Evolutionary conservation across 2,888 invertebrate genomes (phyloP).

Genomic region (Dromius quadrimaculatus): DNA sequence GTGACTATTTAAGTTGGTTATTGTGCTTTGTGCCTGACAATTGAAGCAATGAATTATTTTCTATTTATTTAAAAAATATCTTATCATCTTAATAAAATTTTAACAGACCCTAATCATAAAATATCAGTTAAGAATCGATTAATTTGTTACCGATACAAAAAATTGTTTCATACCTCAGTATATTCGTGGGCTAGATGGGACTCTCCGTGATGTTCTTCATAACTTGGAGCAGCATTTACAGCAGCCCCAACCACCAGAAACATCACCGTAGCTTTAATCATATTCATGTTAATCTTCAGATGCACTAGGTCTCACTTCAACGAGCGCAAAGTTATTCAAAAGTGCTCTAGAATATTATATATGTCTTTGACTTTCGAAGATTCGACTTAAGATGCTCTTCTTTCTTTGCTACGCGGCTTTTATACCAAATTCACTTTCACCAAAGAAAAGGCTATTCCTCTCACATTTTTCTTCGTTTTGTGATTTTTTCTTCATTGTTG

Average conservation of each 20-base stretch:
- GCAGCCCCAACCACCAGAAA: conserved; percentile 68
- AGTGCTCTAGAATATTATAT: conserved; percentile 5
- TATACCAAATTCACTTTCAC: conserved; percentile 50
- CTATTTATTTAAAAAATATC: no score
- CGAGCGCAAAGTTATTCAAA: conserved; percentile 58
- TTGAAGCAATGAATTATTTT: no score
- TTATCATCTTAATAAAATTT: no score
- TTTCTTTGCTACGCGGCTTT: conserved; percentile 8
- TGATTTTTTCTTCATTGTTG: conserved; percentile 38
- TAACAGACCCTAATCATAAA: background rate
- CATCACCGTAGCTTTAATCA: conserved; percentile 52
- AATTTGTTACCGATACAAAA: no score
- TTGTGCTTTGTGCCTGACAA: no score
- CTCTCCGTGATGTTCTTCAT: background rate
- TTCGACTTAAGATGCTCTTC: conserved; percentile 29
- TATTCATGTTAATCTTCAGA: conserved; percentile 52
- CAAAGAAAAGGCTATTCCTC: conserved; percentile 24
- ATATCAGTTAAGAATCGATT: no score
- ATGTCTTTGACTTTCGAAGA: background rate
- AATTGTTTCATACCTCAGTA: conserved; percentile 7
- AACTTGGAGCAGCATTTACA: conserved; percentile 55
- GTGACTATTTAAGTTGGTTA: no score
- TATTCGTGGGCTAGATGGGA: conserved; percentile 27
- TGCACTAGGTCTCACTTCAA: conserved; percentile 54
- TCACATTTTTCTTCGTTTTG: conserved; percentile 33